Percentiles rank a stretch among this genome's conserved stretches.
Conservation (phyloP, 2,888 invertebrate genomes). For the Diaphora mendica region DNA sequence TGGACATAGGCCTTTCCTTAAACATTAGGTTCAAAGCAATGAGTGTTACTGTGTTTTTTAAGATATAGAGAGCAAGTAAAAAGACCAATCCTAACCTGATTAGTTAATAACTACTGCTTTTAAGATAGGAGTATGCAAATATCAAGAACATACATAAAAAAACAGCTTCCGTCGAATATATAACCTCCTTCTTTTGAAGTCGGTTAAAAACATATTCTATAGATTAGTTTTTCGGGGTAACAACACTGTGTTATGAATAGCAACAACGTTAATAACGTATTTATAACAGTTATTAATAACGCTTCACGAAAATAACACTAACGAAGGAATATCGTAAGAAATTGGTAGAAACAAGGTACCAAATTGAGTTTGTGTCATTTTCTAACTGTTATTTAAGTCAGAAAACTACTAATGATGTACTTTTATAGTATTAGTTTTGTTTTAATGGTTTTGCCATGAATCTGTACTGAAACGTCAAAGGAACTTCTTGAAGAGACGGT, state of each 20-base stretch:
- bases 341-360: not conserved
- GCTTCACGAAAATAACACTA: not conserved
- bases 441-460: constrained; percentile 2
- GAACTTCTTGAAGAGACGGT: too few species aligned
- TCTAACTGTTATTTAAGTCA: not conserved
- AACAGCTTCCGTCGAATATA: too few species aligned
- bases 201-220: too few species aligned
- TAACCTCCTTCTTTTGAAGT: not conserved
- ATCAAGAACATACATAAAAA: too few species aligned
- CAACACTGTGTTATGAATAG: not conserved
- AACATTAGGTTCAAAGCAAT: too few species aligned
- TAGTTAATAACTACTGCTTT: not conserved
- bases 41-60: not conserved
- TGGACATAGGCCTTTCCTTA: too few species aligned
- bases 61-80: not conserved
- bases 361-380: constrained; percentile 1
- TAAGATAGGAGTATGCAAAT: too few species aligned
- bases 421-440: not conserved
- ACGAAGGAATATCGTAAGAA: not conserved
- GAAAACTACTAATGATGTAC: not conserved
- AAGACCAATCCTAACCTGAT: not conserved
- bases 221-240: not conserved
- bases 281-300: not conserved
- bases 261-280: not conserved
- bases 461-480: not conserved